phyloP scores from a whole-genome alignment of 2,888 invertebrate species.

The Malachius bipustulatus region DNA sequence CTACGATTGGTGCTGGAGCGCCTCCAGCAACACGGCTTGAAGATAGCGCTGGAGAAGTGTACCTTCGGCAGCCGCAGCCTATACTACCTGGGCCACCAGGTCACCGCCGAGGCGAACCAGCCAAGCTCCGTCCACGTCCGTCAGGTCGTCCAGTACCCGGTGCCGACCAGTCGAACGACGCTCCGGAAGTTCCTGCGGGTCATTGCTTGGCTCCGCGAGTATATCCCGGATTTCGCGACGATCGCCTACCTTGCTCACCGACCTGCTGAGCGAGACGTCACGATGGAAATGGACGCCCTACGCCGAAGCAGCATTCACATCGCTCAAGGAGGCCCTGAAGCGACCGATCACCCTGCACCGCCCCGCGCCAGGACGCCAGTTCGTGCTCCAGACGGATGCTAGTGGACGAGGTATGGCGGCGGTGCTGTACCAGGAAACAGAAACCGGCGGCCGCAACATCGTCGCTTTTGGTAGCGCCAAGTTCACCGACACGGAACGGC shows the following conservation, averaged over 20 bases:
- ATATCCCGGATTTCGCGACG: no score
- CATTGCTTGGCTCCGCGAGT: slow-evolving; percentile 21
- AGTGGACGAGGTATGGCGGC: slow-evolving; percentile 18
- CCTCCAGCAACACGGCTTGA: slow-evolving; percentile 15
- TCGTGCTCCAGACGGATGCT: slow-evolving; percentile 20
- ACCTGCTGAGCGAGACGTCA: slow-evolving; percentile 16
- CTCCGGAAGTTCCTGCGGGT: slow-evolving; percentile 19
- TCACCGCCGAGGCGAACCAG: slow-evolving; percentile 9
- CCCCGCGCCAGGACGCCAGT: slow-evolving; percentile 15
- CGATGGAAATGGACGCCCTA: no score
- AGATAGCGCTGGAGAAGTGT: slow-evolving; percentile 14
- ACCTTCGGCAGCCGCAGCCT: slow-evolving; percentile 11
- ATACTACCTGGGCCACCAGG: no score
- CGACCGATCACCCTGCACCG: slow-evolving; percentile 16
- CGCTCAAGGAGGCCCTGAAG: slow-evolving; percentile 13
- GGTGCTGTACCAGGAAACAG: slow-evolving; percentile 19
- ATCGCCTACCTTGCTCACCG: slow-evolving; percentile 19
- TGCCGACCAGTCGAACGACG: slow-evolving; percentile 12
- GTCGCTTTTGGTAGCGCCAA: slow-evolving; percentile 13
- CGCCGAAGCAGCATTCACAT: no score
- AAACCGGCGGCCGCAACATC: slow-evolving; percentile 8
- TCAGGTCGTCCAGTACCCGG: slow-evolving; percentile 6
- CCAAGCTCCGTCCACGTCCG: slow-evolving; percentile 14
- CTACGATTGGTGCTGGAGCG: slow-evolving; percentile 13
- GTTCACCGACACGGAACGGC: slow-evolving; percentile 5